These are phyloP conservation scores for Fistularia tabacaria DNA, from an alignment of 2,797 vertebrate genomes.

Conservation along the genomic window DNA sequence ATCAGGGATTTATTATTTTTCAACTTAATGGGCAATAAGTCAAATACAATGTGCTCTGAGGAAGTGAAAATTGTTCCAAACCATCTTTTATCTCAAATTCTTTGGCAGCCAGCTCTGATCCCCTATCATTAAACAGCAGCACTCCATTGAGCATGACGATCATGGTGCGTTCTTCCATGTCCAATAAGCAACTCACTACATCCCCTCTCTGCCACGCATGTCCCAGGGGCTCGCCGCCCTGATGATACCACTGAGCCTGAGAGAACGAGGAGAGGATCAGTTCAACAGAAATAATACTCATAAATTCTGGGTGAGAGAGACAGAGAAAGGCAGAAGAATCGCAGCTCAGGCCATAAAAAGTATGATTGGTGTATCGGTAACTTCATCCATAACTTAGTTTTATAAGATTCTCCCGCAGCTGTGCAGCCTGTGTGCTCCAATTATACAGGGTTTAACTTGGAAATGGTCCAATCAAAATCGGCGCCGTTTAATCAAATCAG, in stretches of 20 bases:
- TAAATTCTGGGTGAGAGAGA: neutral
- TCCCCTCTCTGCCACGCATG: conserved; percentile 85
- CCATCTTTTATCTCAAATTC: conserved; percentile 85
- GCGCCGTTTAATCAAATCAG: too few relatives aligned
- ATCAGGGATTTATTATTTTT: neutral
- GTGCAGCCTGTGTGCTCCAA: too few relatives aligned
- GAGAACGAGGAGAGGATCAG: conserved; percentile 4
- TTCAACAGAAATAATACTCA: conserved; percentile 1
- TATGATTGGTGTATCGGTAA: too few relatives aligned
- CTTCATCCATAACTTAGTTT: too few relatives aligned
- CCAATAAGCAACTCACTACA: conserved; percentile 89
- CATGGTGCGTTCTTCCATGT: conserved; percentile 87
- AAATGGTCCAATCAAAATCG: too few relatives aligned
- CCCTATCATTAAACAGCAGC: conserved; percentile 85
- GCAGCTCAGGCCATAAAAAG: neutral
- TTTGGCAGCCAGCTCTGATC: conserved; percentile 89
- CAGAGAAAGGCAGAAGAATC: neutral
- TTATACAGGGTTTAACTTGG: too few relatives aligned
- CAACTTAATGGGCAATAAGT: neutral
- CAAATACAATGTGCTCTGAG: conserved; percentile 1
- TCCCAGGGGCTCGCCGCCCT: conserved; percentile 85
- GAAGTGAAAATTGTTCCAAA: conserved; percentile 57
- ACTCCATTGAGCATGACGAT: conserved; percentile 94
- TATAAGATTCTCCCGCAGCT: too few relatives aligned
- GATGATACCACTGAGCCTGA: conserved; percentile 90